phyloP scores from a whole-genome alignment of 2,888 invertebrate genomes.

The Ophonus ardosiacus region DNA sequence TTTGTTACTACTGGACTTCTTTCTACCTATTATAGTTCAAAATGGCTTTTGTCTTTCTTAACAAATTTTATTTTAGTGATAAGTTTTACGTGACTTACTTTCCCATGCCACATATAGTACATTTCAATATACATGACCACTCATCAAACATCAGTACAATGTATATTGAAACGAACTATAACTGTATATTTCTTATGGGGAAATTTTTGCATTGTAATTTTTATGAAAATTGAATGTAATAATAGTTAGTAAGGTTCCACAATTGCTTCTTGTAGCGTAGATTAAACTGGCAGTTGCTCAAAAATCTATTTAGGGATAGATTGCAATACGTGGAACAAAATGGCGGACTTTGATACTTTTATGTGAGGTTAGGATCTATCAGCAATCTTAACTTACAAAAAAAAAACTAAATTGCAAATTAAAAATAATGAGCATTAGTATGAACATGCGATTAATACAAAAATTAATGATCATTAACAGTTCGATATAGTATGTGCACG shows the following conservation, averaged over 20 bases:
- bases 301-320: conserved; percentile 38
- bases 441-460: too few relatives aligned
- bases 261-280: conserved; percentile 13
- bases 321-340: background rate
- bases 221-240: conserved; percentile 17
- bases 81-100: background rate
- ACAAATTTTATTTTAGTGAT: background rate
- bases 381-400: too few relatives aligned
- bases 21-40: conserved; percentile 11
- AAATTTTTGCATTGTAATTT: conserved; percentile 36
- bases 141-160: background rate
- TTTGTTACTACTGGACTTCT: background rate
- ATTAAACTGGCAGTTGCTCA: background rate
- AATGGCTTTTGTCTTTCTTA: conserved; percentile 23
- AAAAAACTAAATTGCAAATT: too few relatives aligned
- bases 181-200: background rate
- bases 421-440: too few relatives aligned
- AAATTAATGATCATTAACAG: too few relatives aligned
- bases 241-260: background rate
- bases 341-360: background rate
- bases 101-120: background rate
- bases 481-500: too few relatives aligned
- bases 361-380: background rate
- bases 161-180: background rate
- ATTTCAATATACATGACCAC: background rate